A percentile compares a stretch with the other conserved stretches of the same genome.
These are phyloP conservation scores for Narcine bancroftii DNA, from an alignment of 2,113 vertebrate species.

Conservation along the genomic window DNA sequence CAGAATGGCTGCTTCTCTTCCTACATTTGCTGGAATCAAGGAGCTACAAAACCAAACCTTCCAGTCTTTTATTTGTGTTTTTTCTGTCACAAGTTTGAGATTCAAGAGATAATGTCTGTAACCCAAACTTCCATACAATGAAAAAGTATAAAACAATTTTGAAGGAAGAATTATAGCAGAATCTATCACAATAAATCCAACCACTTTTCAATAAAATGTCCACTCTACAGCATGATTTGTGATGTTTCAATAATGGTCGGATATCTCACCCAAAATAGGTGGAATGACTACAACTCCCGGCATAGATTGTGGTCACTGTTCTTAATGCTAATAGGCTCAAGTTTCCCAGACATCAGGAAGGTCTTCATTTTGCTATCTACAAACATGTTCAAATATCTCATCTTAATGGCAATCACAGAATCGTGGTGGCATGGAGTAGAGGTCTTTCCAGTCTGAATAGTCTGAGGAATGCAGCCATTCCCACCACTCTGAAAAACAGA, in stretches of 20 bases:
- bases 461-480: too few relatives aligned
- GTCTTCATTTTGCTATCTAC: not conserved
- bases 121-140: not conserved
- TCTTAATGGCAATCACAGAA: not conserved
- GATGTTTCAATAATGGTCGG: not conserved
- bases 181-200: not conserved
- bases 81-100: not conserved
- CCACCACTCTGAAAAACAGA: not conserved
- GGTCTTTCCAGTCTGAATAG: too few relatives aligned
- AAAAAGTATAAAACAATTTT: not conserved
- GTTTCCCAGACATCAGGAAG: not conserved
- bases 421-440: too few relatives aligned
- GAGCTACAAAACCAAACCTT: not conserved
- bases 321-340: too few relatives aligned
- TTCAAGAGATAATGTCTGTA: not conserved
- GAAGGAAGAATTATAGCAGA: not conserved
- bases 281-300: not conserved
- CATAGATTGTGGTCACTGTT: too few relatives aligned
- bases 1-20: not conserved
- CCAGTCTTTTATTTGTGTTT: not conserved
- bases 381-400: not conserved
- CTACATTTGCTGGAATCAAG: not conserved
- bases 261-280: not conserved
- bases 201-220: not conserved
- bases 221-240: not conserved